Evolutionary conservation across 2,113 vertebrate genomes (phyloP).

Genomic region (Mus spicilegus): DNA sequence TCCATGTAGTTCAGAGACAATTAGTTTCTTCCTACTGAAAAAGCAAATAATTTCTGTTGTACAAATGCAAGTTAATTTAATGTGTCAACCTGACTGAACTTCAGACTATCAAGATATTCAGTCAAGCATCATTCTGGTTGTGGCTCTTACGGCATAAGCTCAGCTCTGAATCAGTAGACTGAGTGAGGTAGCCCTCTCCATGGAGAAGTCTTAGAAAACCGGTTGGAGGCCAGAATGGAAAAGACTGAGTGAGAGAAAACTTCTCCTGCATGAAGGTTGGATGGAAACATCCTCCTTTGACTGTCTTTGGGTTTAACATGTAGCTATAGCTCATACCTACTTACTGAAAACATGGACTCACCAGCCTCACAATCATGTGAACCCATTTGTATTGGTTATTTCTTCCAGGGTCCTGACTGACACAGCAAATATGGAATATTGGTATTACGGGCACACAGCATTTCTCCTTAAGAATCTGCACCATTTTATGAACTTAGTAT

Average conservation of each 20-base stretch:
- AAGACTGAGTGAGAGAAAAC: neutral
- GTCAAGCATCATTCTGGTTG: neutral
- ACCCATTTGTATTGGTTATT: neutral
- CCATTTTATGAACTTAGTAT: neutral
- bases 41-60: neutral
- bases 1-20: neutral
- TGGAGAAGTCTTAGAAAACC: neutral
- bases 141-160: neutral
- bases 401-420: neutral
- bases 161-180: neutral
- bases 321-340: neutral
- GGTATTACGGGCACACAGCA: neutral
- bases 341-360: neutral
- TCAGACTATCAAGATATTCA: neutral
- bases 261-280: too few relatives aligned
- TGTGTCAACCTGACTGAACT: neutral
- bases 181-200: neutral
- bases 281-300: neutral
- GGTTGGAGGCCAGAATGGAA: neutral
- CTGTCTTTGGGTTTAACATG: neutral
- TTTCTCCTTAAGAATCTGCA: neutral
- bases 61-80: neutral
- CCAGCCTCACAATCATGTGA: neutral
- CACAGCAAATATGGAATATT: too few relatives aligned
- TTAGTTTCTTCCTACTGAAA: neutral